phyloP scores from a whole-genome alignment of 2,888 invertebrate genomes.

The Hermodice carunculata region DNA sequence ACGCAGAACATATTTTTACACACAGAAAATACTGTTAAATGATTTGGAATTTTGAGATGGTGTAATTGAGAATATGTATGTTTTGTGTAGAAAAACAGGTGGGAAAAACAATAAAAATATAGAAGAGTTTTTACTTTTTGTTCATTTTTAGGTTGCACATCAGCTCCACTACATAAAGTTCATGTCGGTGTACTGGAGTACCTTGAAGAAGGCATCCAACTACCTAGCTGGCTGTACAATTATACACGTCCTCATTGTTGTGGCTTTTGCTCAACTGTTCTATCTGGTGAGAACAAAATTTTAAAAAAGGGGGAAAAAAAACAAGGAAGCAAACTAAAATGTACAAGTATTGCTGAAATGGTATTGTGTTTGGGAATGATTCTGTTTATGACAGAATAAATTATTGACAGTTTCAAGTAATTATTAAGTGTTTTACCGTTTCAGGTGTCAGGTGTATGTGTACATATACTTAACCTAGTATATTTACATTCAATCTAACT shows the following conservation, averaged over 20 bases:
- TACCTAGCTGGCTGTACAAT: slow-evolving; percentile 65
- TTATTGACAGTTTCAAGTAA: no score
- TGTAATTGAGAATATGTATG: neutral
- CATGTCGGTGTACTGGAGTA: slow-evolving; percentile 65
- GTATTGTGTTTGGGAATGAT: no score
- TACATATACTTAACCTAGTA: no score
- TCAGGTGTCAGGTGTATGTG: no score
- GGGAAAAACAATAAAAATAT: neutral
- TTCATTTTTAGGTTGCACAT: slow-evolving; percentile 56
- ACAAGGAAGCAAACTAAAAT: neutral
- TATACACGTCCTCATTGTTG: slow-evolving; percentile 65
- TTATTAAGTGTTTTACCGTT: no score
- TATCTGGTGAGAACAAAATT: slow-evolving; percentile 51
- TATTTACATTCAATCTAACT: no score
- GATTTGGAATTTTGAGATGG: no score
- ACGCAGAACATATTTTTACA: no score
- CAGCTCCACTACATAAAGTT: slow-evolving; percentile 70
- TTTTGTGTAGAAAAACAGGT: neutral
- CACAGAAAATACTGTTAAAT: no score
- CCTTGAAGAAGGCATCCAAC: slow-evolving; percentile 58
- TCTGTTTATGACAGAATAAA: no score
- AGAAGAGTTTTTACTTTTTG: no score
- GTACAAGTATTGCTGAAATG: no score
- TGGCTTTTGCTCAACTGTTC: slow-evolving; percentile 58
- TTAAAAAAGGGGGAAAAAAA: neutral